Conservation (phyloP, 2,888 invertebrate genomes). For the Laspeyria flexula region DNA sequence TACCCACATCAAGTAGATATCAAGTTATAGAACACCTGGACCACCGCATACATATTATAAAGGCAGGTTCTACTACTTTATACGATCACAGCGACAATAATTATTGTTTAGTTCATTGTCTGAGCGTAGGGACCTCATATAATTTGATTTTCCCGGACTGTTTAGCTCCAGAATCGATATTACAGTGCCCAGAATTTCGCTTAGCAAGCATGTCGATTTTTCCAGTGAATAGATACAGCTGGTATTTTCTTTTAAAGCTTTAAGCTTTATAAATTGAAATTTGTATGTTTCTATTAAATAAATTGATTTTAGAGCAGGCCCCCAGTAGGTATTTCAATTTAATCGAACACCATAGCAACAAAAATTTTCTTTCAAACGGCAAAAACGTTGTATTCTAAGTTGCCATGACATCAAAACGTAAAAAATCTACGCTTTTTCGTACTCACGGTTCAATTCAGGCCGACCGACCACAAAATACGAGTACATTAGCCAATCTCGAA, state of each 20-base stretch:
- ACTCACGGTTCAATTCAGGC: slow-evolving; percentile 2
- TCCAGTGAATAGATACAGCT: background rate
- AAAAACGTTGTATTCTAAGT: background rate
- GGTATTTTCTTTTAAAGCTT: background rate
- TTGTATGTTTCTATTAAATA: background rate
- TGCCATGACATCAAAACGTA: too few relatives aligned
- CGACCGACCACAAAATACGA: slow-evolving; percentile 1
- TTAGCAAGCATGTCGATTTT: background rate
- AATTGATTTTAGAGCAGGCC: background rate
- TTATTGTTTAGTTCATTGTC: slow-evolving; percentile 23
- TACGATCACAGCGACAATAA: slow-evolving; percentile 27
- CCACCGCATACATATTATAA: slow-evolving; percentile 32
- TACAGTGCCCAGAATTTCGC: background rate
- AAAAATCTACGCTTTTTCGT: background rate
- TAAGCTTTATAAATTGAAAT: background rate
- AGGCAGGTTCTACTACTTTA: slow-evolving; percentile 20
- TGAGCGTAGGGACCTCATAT: slow-evolving; percentile 18
- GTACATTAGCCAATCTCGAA: slow-evolving; percentile 6
- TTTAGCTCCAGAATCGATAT: background rate
- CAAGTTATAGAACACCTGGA: slow-evolving; percentile 25
- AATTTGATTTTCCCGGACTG: slow-evolving; percentile 6
- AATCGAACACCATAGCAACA: too few relatives aligned
- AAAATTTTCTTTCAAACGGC: too few relatives aligned
- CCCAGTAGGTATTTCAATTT: background rate
- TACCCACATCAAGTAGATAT: slow-evolving; percentile 17